phyloP scores from a whole-genome alignment of 2,888 invertebrate genomes.

The Lottia gigantea region DNA sequence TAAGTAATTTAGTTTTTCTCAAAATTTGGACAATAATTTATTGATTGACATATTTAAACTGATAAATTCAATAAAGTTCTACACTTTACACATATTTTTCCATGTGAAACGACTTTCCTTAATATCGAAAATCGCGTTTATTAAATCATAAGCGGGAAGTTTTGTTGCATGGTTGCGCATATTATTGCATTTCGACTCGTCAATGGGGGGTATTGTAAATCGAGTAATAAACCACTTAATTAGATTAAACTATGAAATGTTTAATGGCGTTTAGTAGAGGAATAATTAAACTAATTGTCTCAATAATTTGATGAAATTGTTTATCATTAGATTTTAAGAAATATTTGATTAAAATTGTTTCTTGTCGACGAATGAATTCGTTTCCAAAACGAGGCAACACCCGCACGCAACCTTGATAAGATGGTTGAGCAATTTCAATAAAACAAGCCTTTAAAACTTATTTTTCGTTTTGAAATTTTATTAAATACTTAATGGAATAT shows the following conservation, averaged over 20 bases:
- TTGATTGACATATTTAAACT: constrained; percentile 18
- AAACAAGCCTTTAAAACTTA: too few relatives aligned
- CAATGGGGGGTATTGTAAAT: too few relatives aligned
- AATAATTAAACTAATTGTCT: too few relatives aligned
- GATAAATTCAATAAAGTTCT: constrained; percentile 21
- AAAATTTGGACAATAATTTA: neutral
- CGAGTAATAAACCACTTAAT: too few relatives aligned
- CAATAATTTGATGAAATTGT: neutral
- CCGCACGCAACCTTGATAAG: constrained; percentile 9
- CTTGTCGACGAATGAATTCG: constrained; percentile 5
- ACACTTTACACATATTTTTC: constrained; percentile 24
- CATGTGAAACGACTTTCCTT: constrained; percentile 8
- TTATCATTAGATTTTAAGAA: neutral
- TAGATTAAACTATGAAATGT: too few relatives aligned
- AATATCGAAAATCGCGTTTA: constrained; percentile 5
- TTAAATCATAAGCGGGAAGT: constrained; percentile 21
- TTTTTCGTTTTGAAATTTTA: too few relatives aligned
- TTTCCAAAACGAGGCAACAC: neutral
- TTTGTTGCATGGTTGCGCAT: constrained; percentile 23
- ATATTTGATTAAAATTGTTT: constrained; percentile 8
- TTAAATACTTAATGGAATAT: too few relatives aligned
- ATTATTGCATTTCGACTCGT: neutral
- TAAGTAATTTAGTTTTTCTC: constrained; percentile 28
- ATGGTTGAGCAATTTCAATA: neutral
- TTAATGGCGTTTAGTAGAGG: too few relatives aligned